Evolutionary conservation across 2,797 vertebrate genomes (phyloP).

Genomic region (Hirundo rustica): DNA sequence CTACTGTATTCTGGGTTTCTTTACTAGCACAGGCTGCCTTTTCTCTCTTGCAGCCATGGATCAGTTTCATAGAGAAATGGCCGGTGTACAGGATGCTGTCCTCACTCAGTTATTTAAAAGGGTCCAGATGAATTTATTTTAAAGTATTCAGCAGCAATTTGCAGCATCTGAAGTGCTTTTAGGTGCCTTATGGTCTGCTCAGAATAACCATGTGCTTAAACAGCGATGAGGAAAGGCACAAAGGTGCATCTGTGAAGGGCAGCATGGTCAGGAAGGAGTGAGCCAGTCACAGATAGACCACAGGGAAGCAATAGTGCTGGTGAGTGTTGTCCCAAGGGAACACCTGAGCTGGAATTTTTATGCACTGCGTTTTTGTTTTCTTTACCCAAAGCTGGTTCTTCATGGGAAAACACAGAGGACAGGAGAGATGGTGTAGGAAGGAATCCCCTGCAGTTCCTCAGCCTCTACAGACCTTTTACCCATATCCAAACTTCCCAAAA

Average conservation of each 20-base stretch:
- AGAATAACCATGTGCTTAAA: neutral
- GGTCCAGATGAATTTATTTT: neutral
- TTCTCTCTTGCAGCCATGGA: neutral
- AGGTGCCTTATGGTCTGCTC: neutral
- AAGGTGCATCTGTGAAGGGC: neutral
- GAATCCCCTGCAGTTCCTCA: neutral
- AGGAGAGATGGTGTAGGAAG: neutral
- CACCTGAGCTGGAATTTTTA: neutral
- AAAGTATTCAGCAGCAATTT: neutral
- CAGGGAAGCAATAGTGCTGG: neutral
- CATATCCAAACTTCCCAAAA: neutral
- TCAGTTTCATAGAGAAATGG: neutral
- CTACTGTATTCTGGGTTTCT: neutral
- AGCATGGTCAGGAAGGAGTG: neutral
- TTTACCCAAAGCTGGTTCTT: neutral
- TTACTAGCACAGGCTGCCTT: neutral
- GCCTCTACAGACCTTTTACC: neutral
- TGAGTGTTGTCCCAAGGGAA: neutral
- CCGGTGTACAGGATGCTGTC: neutral
- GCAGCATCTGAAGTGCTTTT: neutral
- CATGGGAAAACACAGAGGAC: neutral
- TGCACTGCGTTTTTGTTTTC: neutral
- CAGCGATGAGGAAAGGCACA: neutral
- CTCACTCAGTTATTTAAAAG: neutral
- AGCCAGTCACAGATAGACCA: rapidly evolving